phyloP scores from a whole-genome alignment of 1,140 invertebrate genomes.

The Diorhabda sublineata region DNA sequence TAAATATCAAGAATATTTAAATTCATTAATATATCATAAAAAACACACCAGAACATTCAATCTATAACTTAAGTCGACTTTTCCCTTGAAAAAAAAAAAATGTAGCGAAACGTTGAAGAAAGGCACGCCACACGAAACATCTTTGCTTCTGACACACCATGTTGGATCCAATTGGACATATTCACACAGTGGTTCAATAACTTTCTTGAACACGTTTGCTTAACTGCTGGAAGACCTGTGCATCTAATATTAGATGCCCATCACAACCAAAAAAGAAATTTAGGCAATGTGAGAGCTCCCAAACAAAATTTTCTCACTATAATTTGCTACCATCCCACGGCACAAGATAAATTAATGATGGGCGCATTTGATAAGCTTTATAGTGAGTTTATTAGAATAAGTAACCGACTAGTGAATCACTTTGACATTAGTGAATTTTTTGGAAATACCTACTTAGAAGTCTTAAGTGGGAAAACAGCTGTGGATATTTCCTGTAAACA shows the following conservation, averaged over 20 bases:
- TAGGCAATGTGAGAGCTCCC: constrained; percentile 30
- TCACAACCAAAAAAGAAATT: constrained; percentile 33
- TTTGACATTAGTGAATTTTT: too few relatives aligned
- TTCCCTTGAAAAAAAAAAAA: too few relatives aligned
- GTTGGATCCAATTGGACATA: constrained; percentile 31
- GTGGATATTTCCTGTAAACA: too few relatives aligned
- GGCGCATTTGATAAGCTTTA: background rate
- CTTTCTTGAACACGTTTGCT: constrained; percentile 28
- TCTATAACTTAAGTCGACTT: too few relatives aligned
- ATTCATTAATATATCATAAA: too few relatives aligned
- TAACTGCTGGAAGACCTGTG: constrained; percentile 26
- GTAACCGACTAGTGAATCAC: background rate
- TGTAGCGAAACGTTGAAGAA: background rate
- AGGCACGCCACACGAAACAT: too few relatives aligned
- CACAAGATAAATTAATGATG: constrained; percentile 29
- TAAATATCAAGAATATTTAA: too few relatives aligned
- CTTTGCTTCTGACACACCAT: constrained; percentile 11
- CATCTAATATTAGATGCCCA: constrained; percentile 38
- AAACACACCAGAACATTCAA: too few relatives aligned
- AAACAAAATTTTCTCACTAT: constrained; percentile 33
- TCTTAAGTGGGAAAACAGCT: too few relatives aligned
- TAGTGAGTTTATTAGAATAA: background rate
- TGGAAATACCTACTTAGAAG: too few relatives aligned
- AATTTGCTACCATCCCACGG: constrained; percentile 34
- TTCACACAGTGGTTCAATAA: constrained; percentile 37